These are phyloP conservation scores for Brachypteracias leptosomus DNA, from an alignment of 2,113 vertebrate genomes.

Conservation along the genomic window DNA sequence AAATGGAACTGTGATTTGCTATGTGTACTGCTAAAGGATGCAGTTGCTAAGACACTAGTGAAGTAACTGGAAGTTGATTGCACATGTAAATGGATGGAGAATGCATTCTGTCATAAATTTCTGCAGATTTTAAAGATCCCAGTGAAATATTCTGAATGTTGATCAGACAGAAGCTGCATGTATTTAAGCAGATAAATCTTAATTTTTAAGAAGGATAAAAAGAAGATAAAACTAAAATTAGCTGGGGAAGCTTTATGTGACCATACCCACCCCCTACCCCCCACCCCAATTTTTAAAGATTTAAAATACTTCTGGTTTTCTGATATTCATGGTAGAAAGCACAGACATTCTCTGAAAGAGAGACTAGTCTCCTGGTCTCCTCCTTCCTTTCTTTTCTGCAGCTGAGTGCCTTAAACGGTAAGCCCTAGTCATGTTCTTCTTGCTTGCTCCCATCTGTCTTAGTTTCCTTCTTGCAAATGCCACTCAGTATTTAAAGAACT, in stretches of 20 bases:
- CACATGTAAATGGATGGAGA: not conserved
- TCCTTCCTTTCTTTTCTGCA: not conserved
- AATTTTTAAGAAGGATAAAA: not conserved
- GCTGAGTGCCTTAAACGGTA: not conserved
- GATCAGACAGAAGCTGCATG: not conserved
- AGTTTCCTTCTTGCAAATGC: not conserved
- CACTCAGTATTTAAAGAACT: not conserved
- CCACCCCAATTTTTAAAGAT: not conserved
- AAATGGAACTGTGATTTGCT: not conserved
- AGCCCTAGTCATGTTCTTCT: not conserved
- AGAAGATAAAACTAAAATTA: not conserved
- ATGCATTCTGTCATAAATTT: not conserved
- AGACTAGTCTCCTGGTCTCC: not conserved
- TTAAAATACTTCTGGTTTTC: not conserved
- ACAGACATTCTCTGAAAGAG: not conserved
- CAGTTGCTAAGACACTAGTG: constrained; percentile 7
- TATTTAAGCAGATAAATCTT: not conserved
- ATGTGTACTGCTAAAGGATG: not conserved
- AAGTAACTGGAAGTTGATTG: not conserved
- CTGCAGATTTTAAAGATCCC: not conserved
- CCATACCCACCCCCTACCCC: too few relatives aligned
- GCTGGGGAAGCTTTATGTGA: not conserved
- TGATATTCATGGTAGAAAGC: not conserved
- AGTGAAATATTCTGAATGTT: not conserved
- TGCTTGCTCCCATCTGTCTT: not conserved